A percentile compares a stretch with the other conserved stretches of the same genome.
Evolutionary conservation across 2,888 invertebrate species (phyloP).

Genomic region (Lampropteryx suffumata): DNA sequence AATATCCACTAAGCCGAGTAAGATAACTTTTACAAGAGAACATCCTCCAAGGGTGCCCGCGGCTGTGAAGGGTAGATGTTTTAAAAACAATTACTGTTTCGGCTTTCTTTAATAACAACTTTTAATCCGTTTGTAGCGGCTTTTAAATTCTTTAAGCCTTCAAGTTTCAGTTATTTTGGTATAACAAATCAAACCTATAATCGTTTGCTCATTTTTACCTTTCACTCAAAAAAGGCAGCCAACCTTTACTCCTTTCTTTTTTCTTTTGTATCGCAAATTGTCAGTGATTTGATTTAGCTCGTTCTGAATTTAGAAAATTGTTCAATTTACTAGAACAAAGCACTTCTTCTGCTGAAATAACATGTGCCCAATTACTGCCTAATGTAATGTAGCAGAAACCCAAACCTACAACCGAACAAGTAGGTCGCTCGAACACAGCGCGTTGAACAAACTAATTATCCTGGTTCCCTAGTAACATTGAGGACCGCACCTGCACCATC

Average conservation of each 20-base stretch:
- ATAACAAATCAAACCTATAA: background rate
- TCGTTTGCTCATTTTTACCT: background rate
- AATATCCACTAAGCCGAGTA: slow-evolving; percentile 20
- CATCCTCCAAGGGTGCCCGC: slow-evolving; percentile 1
- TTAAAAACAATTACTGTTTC: slow-evolving; percentile 23
- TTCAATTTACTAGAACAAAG: too few species aligned
- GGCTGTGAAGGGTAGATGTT: slow-evolving; percentile 16
- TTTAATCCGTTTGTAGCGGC: slow-evolving; percentile 9
- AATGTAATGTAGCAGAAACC: slow-evolving; percentile 24
- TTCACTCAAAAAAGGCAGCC: too few species aligned
- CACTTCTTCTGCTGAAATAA: too few species aligned
- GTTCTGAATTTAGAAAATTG: too few species aligned
- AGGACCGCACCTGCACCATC: slow-evolving; percentile 33
- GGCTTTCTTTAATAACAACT: slow-evolving; percentile 11
- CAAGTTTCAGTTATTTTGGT: background rate
- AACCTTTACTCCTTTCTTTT: too few species aligned
- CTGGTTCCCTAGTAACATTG: slow-evolving; percentile 18
- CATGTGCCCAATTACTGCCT: too few species aligned
- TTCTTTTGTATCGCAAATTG: too few species aligned
- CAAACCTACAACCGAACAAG: slow-evolving; percentile 19
- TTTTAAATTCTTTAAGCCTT: slow-evolving; percentile 5
- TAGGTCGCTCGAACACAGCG: slow-evolving; percentile 32
- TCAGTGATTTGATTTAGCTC: too few species aligned
- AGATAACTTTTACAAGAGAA: slow-evolving; percentile 21
- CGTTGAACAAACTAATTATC: slow-evolving; percentile 37